Conservation (phyloP, 30 jellyfish, hydroid and myxozoan species). For the Aurelia coerulea region DNA sequence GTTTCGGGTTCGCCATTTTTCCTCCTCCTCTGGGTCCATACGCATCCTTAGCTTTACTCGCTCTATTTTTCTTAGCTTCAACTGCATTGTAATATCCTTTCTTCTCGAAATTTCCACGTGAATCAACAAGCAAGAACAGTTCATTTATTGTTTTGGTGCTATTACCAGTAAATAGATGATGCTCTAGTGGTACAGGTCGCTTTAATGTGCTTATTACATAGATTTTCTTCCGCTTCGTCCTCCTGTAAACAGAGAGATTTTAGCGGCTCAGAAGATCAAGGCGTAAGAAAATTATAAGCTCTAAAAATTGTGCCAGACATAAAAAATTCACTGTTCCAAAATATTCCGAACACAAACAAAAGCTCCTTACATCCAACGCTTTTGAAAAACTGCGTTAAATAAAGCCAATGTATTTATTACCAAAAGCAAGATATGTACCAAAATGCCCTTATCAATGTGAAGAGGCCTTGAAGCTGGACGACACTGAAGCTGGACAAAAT, state of each 20-base stretch:
- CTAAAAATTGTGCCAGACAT: too few relatives aligned
- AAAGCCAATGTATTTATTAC: too few relatives aligned
- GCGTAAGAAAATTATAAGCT: background rate
- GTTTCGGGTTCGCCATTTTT: constrained; percentile 77
- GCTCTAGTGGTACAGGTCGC: constrained; percentile 99
- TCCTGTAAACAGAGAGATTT: constrained; percentile 36
- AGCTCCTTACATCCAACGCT: too few relatives aligned
- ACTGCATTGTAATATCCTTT: constrained; percentile 87
- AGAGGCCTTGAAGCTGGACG: too few relatives aligned
- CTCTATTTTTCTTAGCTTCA: constrained; percentile 77
- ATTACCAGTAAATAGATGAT: constrained; percentile 90
- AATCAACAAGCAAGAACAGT: constrained; percentile 82
- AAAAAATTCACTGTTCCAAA: too few relatives aligned
- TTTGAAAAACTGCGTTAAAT: too few relatives aligned
- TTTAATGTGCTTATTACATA: constrained; percentile 93
- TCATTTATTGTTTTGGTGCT: constrained; percentile 91
- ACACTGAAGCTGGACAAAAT: too few relatives aligned
- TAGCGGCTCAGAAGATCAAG: background rate
- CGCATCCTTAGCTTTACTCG: constrained; percentile 80
- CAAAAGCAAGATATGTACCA: too few relatives aligned
- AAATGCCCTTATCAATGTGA: too few relatives aligned
- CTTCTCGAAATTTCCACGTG: constrained; percentile 79
- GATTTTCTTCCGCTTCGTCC: constrained; percentile 91
- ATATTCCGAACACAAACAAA: too few relatives aligned
- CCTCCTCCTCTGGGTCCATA: constrained; percentile 87